phyloP scores from a whole-genome alignment of 2,888 invertebrate species.

The Cremastobaeus sp. region DNA sequence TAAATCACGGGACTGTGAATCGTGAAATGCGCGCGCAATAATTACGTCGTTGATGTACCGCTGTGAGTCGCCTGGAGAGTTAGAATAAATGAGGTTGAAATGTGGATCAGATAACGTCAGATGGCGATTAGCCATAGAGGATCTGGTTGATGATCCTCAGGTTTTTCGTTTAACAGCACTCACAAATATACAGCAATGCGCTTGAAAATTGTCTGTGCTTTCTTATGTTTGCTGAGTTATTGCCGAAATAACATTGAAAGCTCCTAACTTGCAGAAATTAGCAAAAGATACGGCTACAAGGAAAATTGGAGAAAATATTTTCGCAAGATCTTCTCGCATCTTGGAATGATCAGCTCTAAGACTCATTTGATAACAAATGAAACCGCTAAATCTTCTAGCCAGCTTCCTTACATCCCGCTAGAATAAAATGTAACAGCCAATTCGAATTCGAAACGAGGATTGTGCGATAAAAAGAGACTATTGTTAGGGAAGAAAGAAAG shows the following conservation, averaged over 20 bases:
- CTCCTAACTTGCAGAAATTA: too few relatives aligned
- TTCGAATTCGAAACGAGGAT: constrained; percentile 46
- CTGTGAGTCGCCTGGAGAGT: constrained; percentile 21
- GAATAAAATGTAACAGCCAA: constrained; percentile 38
- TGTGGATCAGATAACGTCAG: constrained; percentile 20
- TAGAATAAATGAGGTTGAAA: constrained; percentile 41
- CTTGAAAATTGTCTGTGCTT: too few relatives aligned
- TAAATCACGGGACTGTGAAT: constrained; percentile 46
- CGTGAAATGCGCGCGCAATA: constrained; percentile 51
- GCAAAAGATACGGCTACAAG: too few relatives aligned
- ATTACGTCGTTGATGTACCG: constrained; percentile 41
- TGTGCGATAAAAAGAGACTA: constrained; percentile 41
- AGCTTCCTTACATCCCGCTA: constrained; percentile 4
- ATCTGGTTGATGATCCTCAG: not conserved
- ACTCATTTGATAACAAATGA: constrained; percentile 19
- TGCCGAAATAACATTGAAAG: too few relatives aligned
- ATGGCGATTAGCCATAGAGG: constrained; percentile 20
- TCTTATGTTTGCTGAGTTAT: too few relatives aligned
- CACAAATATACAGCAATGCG: too few relatives aligned
- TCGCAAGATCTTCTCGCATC: too few relatives aligned
- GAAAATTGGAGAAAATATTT: too few relatives aligned
- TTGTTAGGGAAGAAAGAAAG: constrained; percentile 32
- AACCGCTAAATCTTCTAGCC: constrained; percentile 34
- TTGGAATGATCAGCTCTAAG: constrained; percentile 22
- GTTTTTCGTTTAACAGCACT: constrained; percentile 14